These are phyloP conservation scores for Trochalopteron elliotii DNA, from an alignment of 2,113 vertebrate genomes.

Conservation along the genomic window DNA sequence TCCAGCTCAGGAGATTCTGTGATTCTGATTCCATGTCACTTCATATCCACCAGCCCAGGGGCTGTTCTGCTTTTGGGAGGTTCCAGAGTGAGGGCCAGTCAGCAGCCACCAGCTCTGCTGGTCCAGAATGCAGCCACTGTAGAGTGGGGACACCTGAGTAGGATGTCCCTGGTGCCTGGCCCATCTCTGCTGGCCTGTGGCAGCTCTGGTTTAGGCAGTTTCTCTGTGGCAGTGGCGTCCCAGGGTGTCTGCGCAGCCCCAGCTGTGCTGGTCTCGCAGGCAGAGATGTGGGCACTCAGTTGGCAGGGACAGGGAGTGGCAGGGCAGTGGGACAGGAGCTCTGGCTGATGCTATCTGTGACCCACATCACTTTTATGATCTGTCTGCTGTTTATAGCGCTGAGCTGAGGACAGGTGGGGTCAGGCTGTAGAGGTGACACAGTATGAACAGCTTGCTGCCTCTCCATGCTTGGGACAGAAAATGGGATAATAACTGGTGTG, in stretches of 20 bases:
- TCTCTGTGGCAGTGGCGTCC: rapidly evolving
- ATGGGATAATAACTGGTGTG: neutral
- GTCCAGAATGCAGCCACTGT: neutral
- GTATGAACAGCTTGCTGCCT: neutral
- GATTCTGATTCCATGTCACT: neutral
- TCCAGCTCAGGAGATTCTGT: neutral
- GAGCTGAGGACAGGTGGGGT: neutral
- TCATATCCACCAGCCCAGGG: neutral
- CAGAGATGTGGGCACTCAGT: rapidly evolving
- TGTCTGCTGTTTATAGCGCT: neutral
- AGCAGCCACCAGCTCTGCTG: neutral
- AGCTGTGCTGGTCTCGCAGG: neutral
- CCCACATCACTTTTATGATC: neutral
- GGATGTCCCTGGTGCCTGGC: rapidly evolving
- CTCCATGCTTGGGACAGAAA: neutral
- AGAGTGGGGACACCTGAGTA: no score
- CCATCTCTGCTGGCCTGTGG: neutral
- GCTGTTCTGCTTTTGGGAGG: neutral
- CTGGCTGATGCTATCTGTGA: neutral
- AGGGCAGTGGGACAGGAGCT: neutral
- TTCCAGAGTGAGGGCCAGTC: neutral
- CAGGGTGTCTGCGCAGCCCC: no score
- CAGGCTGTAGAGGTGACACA: neutral
- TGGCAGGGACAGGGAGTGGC: neutral
- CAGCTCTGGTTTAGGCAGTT: neutral